Percentiles rank a stretch among this genome's conserved stretches.
Conservation (phyloP, 2,888 invertebrate species). For the Smittia aterrima region DNA sequence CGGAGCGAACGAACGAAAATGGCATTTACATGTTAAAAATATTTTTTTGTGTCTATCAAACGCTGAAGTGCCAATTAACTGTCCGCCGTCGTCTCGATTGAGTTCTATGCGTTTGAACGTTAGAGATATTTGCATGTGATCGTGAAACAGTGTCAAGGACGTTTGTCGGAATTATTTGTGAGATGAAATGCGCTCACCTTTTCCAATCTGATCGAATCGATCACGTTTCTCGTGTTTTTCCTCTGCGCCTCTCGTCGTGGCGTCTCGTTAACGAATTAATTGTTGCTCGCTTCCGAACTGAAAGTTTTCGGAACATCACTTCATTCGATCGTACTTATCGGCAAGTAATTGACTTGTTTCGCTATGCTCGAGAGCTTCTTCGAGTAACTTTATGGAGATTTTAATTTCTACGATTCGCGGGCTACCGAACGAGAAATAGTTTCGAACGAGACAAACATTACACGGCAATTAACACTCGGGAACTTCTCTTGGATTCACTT, state of each 20-base stretch:
- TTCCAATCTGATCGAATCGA: neutral
- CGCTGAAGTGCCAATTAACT: slow-evolving; percentile 26
- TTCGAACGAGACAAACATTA: neutral
- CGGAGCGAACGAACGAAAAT: neutral
- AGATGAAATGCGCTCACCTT: neutral
- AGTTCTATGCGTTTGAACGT: neutral
- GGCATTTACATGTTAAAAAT: slow-evolving; percentile 10
- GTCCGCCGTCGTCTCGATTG: neutral
- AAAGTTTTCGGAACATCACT: neutral
- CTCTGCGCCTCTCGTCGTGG: neutral
- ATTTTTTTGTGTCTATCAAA: slow-evolving; percentile 25
- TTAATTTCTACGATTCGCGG: neutral
- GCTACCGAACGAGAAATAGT: no score
- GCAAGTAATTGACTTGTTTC: slow-evolving; percentile 36
- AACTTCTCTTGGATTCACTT: neutral
- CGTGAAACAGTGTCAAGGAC: slow-evolving; percentile 34
- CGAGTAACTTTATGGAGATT: neutral
- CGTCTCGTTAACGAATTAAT: neutral
- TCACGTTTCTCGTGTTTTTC: slow-evolving; percentile 28
- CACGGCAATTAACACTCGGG: neutral
- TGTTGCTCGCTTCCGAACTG: neutral
- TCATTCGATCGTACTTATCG: slow-evolving; percentile 13
- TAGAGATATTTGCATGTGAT: slow-evolving; percentile 3
- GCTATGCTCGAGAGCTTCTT: slow-evolving; percentile 1
- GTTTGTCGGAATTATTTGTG: neutral